Conservation (phyloP, 2,797 vertebrate species). For the Pogonophryne albipinna region DNA sequence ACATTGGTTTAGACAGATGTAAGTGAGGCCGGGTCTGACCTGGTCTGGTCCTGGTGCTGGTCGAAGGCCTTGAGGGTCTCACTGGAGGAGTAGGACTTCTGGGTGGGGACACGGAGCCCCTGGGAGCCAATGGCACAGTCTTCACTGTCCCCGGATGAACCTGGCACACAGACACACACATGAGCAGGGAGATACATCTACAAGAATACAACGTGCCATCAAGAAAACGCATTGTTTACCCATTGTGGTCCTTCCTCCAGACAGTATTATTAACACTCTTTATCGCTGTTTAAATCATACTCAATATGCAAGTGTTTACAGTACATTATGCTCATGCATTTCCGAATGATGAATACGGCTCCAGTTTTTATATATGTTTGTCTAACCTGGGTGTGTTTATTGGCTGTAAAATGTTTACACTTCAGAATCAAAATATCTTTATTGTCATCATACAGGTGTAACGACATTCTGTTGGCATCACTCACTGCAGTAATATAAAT, state of each 20-base stretch:
- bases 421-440: no score
- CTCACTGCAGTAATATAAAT: no score
- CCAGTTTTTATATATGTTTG: background rate
- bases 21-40: slow-evolving; percentile 47
- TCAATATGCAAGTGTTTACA: background rate
- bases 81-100: slow-evolving; percentile 98
- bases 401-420: no score
- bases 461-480: no score
- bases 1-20: background rate
- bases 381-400: no score
- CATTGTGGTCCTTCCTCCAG: no score
- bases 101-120: slow-evolving; percentile 90
- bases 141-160: slow-evolving; percentile 88
- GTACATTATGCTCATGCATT: background rate
- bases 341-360: background rate
- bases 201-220: no score
- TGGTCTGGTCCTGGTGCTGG: slow-evolving; percentile 91
- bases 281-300: no score
- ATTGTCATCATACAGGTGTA: no score
- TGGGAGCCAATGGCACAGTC: slow-evolving; percentile 83
- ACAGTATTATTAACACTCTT: no score
- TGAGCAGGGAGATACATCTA: no score
- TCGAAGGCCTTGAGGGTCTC: slow-evolving; percentile 98
- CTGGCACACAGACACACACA: slow-evolving; percentile 21
- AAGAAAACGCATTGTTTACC: no score